Evolutionary conservation across 2,797 vertebrate species (phyloP), one percentile per base, ranked within the genome.

Genomic region (Brotula barbata): DNA sequence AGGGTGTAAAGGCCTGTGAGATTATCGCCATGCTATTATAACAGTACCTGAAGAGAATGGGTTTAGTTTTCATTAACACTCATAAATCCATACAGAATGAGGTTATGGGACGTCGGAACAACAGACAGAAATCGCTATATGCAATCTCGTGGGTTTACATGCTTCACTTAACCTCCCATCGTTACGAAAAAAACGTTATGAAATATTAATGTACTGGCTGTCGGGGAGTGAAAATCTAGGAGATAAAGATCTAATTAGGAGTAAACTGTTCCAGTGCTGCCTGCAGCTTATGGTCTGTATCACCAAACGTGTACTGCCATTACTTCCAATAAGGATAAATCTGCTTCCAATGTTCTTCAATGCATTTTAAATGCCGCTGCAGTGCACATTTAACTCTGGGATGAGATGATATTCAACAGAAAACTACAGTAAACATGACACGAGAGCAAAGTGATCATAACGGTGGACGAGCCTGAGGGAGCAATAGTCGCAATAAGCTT

Each of bases 151-250:
- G 40, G 67, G 65, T 14, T 70, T 63, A 59, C 56, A 45, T 42
- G 45, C 34, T 68, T 41, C 20, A 49, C 23, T 62, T 59, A 46
- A 73, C 39, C 58, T 72, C 39, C 57, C 60, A 36, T 67, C 72
- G 64, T 69, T 74, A 41, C 41, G n/a, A 59, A 55, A 28, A 36
- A 67, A 58, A 14, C 0, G 0, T 16, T 16, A 73, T 85, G n/a
- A 71, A 81, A 77, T 80, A 68, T 78, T 69, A 73, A 83, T 82
- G 58, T 28, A 12, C 61, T 37, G 9, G 43, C 45, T 77, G 75
- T 33, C 60, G 48, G 12, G 41, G 37, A 64, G 34, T 43, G 50
- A 59, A 48, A 58, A 49, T 70, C 34, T 62, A 33, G 11, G 22
- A 64, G 46, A 52, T 62, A 74, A 54, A 53, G 28, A 73, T 73